phyloP scores from a whole-genome alignment of 2,113 vertebrate species.

The Menura novaehollandiae region DNA sequence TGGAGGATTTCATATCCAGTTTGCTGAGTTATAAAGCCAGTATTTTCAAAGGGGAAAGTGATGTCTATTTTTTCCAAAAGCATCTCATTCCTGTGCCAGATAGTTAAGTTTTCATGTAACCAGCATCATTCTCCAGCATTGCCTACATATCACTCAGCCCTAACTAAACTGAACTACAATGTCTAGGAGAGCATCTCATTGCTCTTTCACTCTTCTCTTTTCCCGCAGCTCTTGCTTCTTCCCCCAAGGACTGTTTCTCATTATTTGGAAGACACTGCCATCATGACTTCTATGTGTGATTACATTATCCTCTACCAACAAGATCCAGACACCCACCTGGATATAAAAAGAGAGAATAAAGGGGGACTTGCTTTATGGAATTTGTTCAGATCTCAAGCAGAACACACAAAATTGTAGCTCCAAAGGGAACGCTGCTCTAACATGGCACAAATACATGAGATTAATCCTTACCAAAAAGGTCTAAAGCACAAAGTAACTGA shows the following conservation, averaged over 20 bases:
- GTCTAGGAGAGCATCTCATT: background rate
- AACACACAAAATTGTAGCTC: background rate
- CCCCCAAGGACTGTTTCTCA: background rate
- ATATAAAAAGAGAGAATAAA: background rate
- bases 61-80: background rate
- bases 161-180: background rate
- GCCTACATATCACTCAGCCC: background rate
- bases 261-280: background rate
- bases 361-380: background rate
- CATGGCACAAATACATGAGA: background rate
- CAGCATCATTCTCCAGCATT: background rate
- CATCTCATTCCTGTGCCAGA: background rate
- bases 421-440: background rate
- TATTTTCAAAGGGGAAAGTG: background rate
- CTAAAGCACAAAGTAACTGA: background rate
- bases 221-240: background rate
- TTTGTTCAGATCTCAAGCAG: background rate
- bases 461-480: background rate
- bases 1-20: background rate
- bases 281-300: background rate
- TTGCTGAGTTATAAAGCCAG: background rate
- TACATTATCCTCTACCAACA: background rate
- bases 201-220: background rate
- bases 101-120: background rate
- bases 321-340: background rate